A percentile compares a stretch with the other conserved stretches of the same genome.
phyloP scores from a whole-genome alignment of 2,797 vertebrate species.

The Thamnophis elegans region DNA sequence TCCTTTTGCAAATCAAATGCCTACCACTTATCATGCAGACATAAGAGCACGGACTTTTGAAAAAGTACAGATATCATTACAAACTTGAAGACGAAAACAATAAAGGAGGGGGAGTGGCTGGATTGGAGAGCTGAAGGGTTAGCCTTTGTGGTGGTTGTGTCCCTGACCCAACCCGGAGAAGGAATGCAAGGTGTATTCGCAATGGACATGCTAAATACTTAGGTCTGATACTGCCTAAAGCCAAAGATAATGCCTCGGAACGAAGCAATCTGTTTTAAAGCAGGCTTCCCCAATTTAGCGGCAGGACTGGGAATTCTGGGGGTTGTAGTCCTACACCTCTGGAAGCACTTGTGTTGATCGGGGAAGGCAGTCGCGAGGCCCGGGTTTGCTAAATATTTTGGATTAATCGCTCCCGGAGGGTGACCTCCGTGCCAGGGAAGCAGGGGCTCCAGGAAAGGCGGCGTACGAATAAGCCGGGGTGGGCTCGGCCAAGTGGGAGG shows the following conservation, averaged over 20 bases:
- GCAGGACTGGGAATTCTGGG: background rate
- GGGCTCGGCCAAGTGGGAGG: background rate
- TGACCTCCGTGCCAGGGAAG: background rate
- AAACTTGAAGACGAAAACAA: background rate
- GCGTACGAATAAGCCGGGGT: background rate
- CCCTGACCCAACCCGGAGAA: background rate
- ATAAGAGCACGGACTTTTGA: background rate
- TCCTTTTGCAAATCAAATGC: background rate
- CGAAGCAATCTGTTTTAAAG: background rate
- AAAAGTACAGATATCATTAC: background rate
- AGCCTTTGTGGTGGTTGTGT: background rate
- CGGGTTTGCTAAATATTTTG: background rate
- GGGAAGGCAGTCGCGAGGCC: background rate
- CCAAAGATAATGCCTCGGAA: background rate
- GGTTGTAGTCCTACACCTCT: background rate
- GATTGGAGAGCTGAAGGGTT: background rate
- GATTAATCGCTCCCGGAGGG: background rate
- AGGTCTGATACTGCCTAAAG: background rate
- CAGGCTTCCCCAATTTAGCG: background rate
- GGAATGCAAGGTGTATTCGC: background rate
- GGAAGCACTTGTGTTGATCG: background rate
- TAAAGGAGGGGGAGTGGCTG: background rate
- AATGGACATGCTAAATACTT: background rate
- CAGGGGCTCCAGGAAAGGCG: too few relatives aligned
- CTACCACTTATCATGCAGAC: background rate